phyloP scores from a whole-genome alignment of 2,888 invertebrate species.

The Boloria selene region DNA sequence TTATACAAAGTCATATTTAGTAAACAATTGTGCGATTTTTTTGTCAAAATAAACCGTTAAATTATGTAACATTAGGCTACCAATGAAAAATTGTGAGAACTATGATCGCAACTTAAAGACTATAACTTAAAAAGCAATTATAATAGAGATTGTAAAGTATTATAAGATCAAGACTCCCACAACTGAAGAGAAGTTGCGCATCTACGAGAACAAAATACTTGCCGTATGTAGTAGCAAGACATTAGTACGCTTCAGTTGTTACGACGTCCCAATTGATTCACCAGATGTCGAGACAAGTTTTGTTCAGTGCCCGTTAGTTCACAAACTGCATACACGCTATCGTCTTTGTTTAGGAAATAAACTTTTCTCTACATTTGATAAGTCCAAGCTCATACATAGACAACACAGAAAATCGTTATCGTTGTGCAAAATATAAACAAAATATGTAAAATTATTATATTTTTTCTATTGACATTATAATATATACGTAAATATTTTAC shows the following conservation, averaged over 20 bases:
- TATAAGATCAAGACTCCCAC: too few relatives aligned
- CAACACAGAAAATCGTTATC: background rate
- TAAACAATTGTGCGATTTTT: too few relatives aligned
- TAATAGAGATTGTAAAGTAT: too few relatives aligned
- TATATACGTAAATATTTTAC: background rate
- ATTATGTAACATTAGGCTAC: too few relatives aligned
- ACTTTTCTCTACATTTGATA: slow-evolving; percentile 21
- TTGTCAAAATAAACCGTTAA: too few relatives aligned
- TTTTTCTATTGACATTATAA: background rate
- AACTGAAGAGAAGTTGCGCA: background rate
- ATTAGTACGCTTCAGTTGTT: slow-evolving; percentile 31
- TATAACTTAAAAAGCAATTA: too few relatives aligned
- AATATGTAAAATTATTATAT: background rate
- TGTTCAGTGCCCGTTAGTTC: slow-evolving; percentile 35
- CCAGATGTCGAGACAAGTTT: slow-evolving; percentile 34
- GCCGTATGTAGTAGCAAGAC: slow-evolving; percentile 7
- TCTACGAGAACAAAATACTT: slow-evolving; percentile 11
- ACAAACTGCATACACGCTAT: slow-evolving; percentile 40
- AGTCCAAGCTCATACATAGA: background rate
- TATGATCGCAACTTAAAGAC: too few relatives aligned
- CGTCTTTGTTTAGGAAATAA: slow-evolving; percentile 35
- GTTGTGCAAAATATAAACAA: background rate
- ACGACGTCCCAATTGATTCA: slow-evolving; percentile 39
- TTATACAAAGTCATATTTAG: too few relatives aligned
- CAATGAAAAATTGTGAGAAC: too few relatives aligned